These are phyloP conservation scores for Epinotia ramella DNA, from an alignment of 2,888 invertebrate species.

Conservation along the genomic window DNA sequence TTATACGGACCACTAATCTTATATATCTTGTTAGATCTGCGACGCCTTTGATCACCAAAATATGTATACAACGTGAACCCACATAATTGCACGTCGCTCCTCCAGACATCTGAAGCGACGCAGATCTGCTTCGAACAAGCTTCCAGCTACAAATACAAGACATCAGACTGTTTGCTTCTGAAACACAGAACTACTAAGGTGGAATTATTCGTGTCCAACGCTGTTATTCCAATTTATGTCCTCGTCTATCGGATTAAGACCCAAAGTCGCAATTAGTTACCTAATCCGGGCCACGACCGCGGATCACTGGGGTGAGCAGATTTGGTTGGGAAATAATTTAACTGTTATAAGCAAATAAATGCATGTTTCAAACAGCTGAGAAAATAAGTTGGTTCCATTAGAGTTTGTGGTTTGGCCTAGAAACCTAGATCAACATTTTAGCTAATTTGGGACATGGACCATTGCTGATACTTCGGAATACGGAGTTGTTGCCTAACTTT, in stretches of 20 bases:
- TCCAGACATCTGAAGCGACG: slow-evolving; percentile 1
- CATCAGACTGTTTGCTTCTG: background rate
- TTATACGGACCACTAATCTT: background rate
- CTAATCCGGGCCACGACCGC: slow-evolving; percentile 12
- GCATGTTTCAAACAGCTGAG: background rate
- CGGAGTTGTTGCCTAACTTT: background rate
- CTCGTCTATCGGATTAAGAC: slow-evolving; percentile 32
- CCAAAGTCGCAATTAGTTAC: slow-evolving; percentile 31
- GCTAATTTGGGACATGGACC: background rate
- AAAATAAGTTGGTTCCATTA: background rate
- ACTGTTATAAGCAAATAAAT: slow-evolving; percentile 19
- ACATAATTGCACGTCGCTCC: slow-evolving; percentile 36
- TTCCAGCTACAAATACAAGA: background rate
- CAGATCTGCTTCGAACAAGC: slow-evolving; percentile 7
- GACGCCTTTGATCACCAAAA: slow-evolving; percentile 30
- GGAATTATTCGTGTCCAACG: slow-evolving; percentile 15
- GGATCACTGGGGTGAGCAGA: slow-evolving; percentile 31
- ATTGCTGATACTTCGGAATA: background rate
- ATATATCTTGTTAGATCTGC: slow-evolving; percentile 16
- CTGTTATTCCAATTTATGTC: slow-evolving; percentile 34
- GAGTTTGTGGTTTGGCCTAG: slow-evolving; percentile 15
- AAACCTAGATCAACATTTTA: slow-evolving; percentile 7
- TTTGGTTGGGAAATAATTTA: slow-evolving; percentile 28
- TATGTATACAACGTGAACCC: slow-evolving; percentile 17
- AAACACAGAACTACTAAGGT: slow-evolving; percentile 14